Conservation (phyloP, 2,797 vertebrate species). For the Aldrovandia affinis region DNA sequence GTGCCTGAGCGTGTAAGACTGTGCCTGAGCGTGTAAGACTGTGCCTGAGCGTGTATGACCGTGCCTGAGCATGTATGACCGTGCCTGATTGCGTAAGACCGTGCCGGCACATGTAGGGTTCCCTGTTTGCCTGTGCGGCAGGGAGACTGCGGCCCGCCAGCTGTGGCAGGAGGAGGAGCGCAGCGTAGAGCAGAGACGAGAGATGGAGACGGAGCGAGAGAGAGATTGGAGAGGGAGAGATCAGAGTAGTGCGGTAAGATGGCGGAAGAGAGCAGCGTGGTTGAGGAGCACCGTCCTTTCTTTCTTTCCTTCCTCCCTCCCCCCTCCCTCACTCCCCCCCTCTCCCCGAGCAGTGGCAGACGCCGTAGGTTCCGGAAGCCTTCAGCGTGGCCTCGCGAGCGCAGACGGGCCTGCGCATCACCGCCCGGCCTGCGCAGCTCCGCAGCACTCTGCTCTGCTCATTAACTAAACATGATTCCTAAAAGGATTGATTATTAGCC, state of each 20-base stretch:
- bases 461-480: constrained; percentile 97
- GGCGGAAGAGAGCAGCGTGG: constrained; percentile 60
- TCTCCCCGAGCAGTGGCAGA: constrained; percentile 46
- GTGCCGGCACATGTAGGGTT: background rate
- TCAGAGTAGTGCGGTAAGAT: constrained; percentile 60
- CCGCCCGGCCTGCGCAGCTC: constrained; percentile 71
- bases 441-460: constrained; percentile 78
- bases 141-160: background rate
- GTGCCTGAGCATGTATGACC: background rate
- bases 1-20: background rate
- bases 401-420: constrained; percentile 70
- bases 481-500: constrained; percentile 94
- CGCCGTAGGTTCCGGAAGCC: constrained; percentile 14
- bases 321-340: constrained; percentile 47
- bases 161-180: background rate
- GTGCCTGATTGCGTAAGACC: background rate
- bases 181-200: background rate
- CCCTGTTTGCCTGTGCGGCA: background rate
- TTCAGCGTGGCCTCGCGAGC: constrained; percentile 38
- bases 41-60: background rate
- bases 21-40: background rate
- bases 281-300: constrained; percentile 25
- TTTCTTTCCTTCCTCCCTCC: background rate
- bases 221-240: constrained; percentile 23
- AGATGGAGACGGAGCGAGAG: background rate